A percentile compares a stretch with the other conserved stretches of the same genome.
Conservation (phyloP, 2,888 invertebrate genomes). For the Hirtodrosophila histrioides region DNA sequence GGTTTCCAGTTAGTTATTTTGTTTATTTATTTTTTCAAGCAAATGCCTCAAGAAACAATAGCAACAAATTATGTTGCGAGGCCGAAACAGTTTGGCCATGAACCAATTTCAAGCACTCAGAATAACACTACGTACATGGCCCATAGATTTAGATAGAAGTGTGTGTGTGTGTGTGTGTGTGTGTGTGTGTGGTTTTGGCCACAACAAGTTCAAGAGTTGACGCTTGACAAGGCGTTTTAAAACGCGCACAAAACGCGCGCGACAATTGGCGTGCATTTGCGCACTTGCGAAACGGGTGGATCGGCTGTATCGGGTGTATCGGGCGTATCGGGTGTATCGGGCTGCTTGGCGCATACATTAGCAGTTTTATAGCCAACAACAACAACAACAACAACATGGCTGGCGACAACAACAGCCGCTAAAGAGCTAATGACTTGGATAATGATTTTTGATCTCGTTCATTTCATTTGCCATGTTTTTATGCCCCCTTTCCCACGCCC, state of each 20-base stretch:
- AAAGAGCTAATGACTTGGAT: conserved; percentile 74
- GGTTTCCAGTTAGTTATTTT: conserved; percentile 19
- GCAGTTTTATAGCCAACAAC: conserved; percentile 36
- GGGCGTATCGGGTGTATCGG: background rate
- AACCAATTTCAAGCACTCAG: conserved; percentile 56
- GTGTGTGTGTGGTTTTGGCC: conserved; percentile 2
- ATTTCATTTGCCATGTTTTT: conserved; percentile 56
- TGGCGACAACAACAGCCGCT: conserved; percentile 58
- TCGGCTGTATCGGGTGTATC: conserved; percentile 6
- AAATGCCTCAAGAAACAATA: conserved; percentile 14
- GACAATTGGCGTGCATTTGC: too few relatives aligned
- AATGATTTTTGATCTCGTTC: conserved; percentile 67
- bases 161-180: conserved; percentile 6
- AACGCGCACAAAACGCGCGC: conserved; percentile 22
- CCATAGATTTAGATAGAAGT: conserved; percentile 3
- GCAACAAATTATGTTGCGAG: conserved; percentile 39
- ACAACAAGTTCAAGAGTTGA: conserved; percentile 15
- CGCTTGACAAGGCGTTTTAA: conserved; percentile 11
- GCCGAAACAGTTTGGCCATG: conserved; percentile 57
- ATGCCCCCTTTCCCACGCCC: conserved; percentile 12
- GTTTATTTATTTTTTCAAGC: conserved; percentile 34
- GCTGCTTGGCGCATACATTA: conserved; percentile 52
- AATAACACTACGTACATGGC: conserved; percentile 20
- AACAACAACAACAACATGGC: conserved; percentile 21
- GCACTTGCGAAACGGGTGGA: conserved; percentile 5